Conservation (phyloP, 2,888 invertebrate species). For the Himalopsyche tibetana region DNA sequence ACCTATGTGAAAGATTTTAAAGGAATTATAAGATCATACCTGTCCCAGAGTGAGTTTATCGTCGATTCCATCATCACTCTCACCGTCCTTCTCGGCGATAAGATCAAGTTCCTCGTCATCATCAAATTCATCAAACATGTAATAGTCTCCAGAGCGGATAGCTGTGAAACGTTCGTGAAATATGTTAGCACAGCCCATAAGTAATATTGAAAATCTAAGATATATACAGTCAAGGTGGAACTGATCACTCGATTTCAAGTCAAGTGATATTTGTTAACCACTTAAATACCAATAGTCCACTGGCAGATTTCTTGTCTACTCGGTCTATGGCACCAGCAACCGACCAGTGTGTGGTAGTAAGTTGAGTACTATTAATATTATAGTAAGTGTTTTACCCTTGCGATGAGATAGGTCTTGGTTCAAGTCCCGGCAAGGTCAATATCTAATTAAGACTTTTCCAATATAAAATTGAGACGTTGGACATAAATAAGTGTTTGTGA, state of each 20-base stretch:
- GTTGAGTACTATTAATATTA: too few relatives aligned
- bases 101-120: constrained; percentile 85
- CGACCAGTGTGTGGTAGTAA: too few relatives aligned
- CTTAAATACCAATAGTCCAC: not conserved
- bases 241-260: not conserved
- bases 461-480: too few relatives aligned
- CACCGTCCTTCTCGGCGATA: constrained; percentile 78
- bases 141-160: constrained; percentile 98
- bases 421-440: too few relatives aligned
- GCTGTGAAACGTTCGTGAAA: constrained; percentile 79
- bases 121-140: constrained; percentile 98
- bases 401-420: too few relatives aligned
- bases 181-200: not conserved
- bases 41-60: constrained; percentile 77
- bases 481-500: too few relatives aligned
- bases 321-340: too few relatives aligned
- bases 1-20: not conserved
- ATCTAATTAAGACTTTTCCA: too few relatives aligned
- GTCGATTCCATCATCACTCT: constrained; percentile 74
- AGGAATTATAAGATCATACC: constrained; percentile 69
- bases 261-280: not conserved
- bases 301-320: too few relatives aligned
- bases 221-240: constrained; percentile 24
- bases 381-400: too few relatives aligned
- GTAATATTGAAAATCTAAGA: constrained; percentile 1